Evolutionary conservation across 2,888 invertebrate species (phyloP).

Genomic region (Chouioia cunea): DNA sequence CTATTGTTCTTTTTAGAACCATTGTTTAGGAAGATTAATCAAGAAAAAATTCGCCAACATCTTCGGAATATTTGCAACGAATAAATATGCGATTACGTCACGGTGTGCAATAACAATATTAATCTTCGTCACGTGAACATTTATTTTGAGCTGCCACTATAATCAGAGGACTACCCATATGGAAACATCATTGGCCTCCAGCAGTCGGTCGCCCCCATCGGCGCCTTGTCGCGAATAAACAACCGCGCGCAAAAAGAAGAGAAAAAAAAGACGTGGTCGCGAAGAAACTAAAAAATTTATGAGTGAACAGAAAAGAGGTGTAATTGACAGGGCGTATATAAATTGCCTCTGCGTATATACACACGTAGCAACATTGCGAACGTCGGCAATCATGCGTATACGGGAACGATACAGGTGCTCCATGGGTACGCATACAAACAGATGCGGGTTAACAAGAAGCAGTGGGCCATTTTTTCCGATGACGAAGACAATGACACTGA

Average conservation of each 20-base stretch:
- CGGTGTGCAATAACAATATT: too few species aligned
- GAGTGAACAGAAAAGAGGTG: constrained; percentile 4
- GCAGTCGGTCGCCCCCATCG: constrained; percentile 12
- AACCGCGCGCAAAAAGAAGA: neutral
- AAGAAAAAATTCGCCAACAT: too few species aligned
- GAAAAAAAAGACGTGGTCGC: neutral
- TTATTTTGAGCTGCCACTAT: too few species aligned
- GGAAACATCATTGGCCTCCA: constrained; percentile 5
- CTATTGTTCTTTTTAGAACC: too few species aligned
- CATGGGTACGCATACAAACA: neutral
- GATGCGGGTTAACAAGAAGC: constrained; percentile 53
- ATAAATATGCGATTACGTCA: too few species aligned
- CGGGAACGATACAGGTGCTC: constrained; percentile 49
- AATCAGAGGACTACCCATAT: too few species aligned
- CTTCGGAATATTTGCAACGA: too few species aligned
- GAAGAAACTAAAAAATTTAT: neutral
- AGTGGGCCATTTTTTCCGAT: constrained; percentile 46
- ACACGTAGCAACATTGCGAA: constrained; percentile 10
- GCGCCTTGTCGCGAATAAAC: constrained; percentile 10
- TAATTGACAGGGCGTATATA: constrained; percentile 39
- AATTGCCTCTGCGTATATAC: constrained; percentile 29
- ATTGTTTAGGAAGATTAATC: too few species aligned
- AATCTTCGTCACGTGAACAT: too few species aligned
- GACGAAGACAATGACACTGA: constrained; percentile 14
- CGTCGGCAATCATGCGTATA: constrained; percentile 28